Percentiles rank a stretch among this genome's conserved stretches.
phyloP scores from a whole-genome alignment of 2,113 vertebrate genomes.

The Rousettus leschenaultii region DNA sequence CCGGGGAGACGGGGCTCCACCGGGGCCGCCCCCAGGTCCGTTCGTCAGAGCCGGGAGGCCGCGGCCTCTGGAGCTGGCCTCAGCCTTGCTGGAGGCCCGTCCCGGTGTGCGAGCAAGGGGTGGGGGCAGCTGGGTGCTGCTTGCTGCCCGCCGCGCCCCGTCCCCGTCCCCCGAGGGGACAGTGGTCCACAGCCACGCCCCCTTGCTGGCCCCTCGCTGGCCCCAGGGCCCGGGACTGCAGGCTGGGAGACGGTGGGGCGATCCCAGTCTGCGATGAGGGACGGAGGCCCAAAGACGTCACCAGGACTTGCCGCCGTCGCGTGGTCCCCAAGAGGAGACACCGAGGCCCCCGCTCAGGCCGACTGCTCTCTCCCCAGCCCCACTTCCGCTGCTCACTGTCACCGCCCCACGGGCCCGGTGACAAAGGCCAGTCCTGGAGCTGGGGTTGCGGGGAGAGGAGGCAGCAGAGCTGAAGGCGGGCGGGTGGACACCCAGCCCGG shows the following conservation, averaged over 20 bases:
- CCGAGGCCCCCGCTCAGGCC: background rate
- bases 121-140: background rate
- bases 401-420: background rate
- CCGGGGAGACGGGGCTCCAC: background rate
- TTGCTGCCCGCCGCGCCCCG: background rate
- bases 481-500: background rate
- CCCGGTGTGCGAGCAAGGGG: background rate
- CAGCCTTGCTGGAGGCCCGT: too few species aligned
- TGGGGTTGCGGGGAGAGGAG: background rate
- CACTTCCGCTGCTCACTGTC: background rate
- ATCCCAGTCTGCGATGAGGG: background rate
- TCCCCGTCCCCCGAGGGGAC: background rate
- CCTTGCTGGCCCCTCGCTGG: background rate
- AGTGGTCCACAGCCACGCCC: accelerated
- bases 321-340: background rate
- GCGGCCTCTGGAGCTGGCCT: background rate
- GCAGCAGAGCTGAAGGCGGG: background rate
- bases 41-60: background rate
- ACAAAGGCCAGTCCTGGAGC: background rate
- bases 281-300: background rate
- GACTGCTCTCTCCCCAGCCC: background rate
- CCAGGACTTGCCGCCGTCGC: background rate
- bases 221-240: background rate
- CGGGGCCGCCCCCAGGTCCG: accelerated
- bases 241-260: background rate